Conservation (phyloP, 2,888 invertebrate species). For the Drosophila infuscata region DNA sequence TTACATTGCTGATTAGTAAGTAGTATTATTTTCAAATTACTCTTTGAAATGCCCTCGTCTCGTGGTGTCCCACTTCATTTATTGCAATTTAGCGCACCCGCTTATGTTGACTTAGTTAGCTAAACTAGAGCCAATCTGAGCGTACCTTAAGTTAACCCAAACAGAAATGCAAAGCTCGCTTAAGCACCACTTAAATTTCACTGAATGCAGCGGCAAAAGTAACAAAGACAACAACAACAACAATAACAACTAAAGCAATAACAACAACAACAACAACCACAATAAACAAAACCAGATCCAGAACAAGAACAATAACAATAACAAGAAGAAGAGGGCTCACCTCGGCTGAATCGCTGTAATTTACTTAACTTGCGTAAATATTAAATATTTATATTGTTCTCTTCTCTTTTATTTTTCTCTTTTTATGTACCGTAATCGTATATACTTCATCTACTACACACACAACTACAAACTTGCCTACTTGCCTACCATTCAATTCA, state of each 20-base stretch:
- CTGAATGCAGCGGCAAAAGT: constrained; percentile 25
- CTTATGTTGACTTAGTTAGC: constrained; percentile 50
- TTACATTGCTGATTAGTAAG: background rate
- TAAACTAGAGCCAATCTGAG: constrained; percentile 33
- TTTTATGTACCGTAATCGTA: constrained; percentile 79
- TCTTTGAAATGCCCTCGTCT: constrained; percentile 26
- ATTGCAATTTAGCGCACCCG: constrained; percentile 30
- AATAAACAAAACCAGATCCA: background rate
- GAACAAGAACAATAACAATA: constrained; percentile 1
- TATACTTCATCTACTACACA: constrained; percentile 79
- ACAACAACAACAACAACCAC: constrained; percentile 2
- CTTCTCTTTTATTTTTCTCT: constrained; percentile 75
- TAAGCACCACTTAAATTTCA: constrained; percentile 51
- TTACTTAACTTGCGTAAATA: constrained; percentile 75
- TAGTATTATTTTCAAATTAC: constrained; percentile 1
- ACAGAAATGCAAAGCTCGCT: constrained; percentile 49
- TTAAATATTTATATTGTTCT: constrained; percentile 81
- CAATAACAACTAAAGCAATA: constrained; percentile 1
- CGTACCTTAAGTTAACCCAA: constrained; percentile 40
- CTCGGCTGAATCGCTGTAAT: constrained; percentile 58
- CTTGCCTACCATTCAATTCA: constrained; percentile 66
- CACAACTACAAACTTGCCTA: constrained; percentile 73
- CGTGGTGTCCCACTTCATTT: constrained; percentile 17
- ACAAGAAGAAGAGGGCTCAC: constrained; percentile 21
- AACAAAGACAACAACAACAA: constrained; percentile 14